Conservation (phyloP, 1,140 invertebrate species). For the Pissodes strobi region DNA sequence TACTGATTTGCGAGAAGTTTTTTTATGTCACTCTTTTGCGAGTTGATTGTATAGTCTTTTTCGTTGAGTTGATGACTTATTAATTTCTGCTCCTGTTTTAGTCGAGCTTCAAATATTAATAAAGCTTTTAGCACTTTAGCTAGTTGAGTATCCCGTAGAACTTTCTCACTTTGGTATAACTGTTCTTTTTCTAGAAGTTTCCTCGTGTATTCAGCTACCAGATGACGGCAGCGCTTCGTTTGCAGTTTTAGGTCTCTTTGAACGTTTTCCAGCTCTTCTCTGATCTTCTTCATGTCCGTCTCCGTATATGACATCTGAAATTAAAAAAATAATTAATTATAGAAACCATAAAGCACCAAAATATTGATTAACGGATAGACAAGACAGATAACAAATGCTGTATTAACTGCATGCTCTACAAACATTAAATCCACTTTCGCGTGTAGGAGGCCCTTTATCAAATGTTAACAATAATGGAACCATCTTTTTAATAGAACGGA, state of each 20-base stretch:
- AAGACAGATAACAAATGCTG: too few relatives aligned
- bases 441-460: too few relatives aligned
- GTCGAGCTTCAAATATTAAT: slow-evolving; percentile 70
- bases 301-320: slow-evolving; percentile 47
- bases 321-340: slow-evolving; percentile 11
- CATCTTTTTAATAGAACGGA: too few relatives aligned
- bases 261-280: slow-evolving; percentile 64
- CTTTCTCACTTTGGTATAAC: slow-evolving; percentile 63
- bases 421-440: too few relatives aligned
- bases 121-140: slow-evolving; percentile 70
- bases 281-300: slow-evolving; percentile 60
- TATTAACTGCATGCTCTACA: too few relatives aligned
- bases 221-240: slow-evolving; percentile 61
- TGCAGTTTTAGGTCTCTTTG: slow-evolving; percentile 67
- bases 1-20: slow-evolving; percentile 59
- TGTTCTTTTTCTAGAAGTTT: slow-evolving; percentile 65
- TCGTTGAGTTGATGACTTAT: slow-evolving; percentile 69
- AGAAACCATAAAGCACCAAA: not conserved
- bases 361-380: not conserved
- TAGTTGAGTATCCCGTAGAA: slow-evolving; percentile 68
- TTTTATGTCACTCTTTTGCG: slow-evolving; percentile 71
- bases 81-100: slow-evolving; percentile 74
- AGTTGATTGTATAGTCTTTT: slow-evolving; percentile 71
- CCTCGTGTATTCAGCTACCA: slow-evolving; percentile 64
- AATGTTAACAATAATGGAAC: too few relatives aligned